A percentile compares a stretch with the other conserved stretches of the same genome.
These are phyloP conservation scores for Dicrurus megarhynchus DNA, from an alignment of 2,113 vertebrate genomes.

Conservation along the genomic window DNA sequence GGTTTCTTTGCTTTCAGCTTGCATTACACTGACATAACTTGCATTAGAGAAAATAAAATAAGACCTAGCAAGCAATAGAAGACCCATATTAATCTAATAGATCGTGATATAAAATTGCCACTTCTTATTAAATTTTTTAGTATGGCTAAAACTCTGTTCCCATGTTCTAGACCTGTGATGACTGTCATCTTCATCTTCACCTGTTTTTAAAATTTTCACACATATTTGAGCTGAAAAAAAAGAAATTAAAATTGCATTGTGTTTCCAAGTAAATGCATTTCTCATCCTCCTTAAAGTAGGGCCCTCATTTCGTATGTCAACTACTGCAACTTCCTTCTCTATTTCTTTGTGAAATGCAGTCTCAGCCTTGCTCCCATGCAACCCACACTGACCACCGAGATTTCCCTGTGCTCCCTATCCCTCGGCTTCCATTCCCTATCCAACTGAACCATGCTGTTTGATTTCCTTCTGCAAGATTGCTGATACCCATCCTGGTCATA, in stretches of 20 bases:
- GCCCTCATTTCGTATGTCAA: background rate
- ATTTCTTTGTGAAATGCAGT: background rate
- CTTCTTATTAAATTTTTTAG: background rate
- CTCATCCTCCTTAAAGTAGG: accelerated
- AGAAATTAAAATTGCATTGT: background rate
- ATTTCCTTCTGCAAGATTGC: background rate
- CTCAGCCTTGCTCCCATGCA: background rate
- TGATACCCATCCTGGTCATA: background rate
- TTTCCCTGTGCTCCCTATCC: background rate
- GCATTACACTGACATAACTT: background rate
- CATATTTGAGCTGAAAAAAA: background rate
- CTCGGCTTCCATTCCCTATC: background rate
- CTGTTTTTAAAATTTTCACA: background rate
- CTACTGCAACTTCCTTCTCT: background rate
- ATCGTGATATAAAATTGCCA: background rate
- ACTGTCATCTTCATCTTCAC: background rate
- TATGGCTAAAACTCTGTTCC: background rate
- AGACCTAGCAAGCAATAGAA: background rate
- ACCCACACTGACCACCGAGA: accelerated
- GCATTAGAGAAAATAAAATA: background rate
- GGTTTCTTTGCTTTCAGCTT: background rate
- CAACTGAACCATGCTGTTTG: accelerated
- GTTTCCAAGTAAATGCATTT: background rate
- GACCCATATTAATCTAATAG: background rate
- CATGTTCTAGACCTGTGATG: background rate